Evolutionary conservation across 2,113 vertebrate genomes (phyloP), one percentile per base, ranked within the genome.

Genomic region (Eurypyga helias): DNA sequence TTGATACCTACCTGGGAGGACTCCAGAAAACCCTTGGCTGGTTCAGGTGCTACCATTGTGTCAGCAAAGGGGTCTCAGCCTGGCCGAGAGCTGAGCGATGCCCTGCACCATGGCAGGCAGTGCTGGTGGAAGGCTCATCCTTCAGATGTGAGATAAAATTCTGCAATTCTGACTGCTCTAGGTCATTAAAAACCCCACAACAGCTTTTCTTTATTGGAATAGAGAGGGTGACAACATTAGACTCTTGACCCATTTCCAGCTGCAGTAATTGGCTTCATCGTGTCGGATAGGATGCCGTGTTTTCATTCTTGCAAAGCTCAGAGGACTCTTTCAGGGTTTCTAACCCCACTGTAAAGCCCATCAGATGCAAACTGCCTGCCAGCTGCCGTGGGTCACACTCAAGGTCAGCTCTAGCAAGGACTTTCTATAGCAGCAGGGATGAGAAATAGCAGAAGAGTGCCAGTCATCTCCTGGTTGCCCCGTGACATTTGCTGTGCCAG

Each of bases 71-170:
- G 48, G 5, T 13, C 12, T 61, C n/a, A 77, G 34, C 28, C 45
- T 52, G 72, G 28, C 48, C 14, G 13, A 43, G 48, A 26, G 28
- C 31, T 1, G 19, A 31, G 54, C 12, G 51, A 17, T 26, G 29
- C 26, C 1, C 6, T 18, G 65, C 52, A 13, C 41, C 0, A 0
- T 0, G 0, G 23, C 1, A 2, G 58, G 26, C 21, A 81, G 29
- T 3, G 49, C 54, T 52, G 15, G 8, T 62, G 46, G 28, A 62
- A 41, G 25, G 2, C 21, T 49, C 0, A 0, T 49, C 36, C 77
- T 87, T 84, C 17, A 41, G 60, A 24, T 12, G 9, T 9, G 8
- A 88, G 29, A 52, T 20, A 51, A 75, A 93, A 29, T 72, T 65
- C 23, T 54, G 7, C 46, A 55, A 8, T 17, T 15, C 58, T 66